Base-by-base conservation (phyloP, 2,888 invertebrate genomes). In the Drosophila rubida region DNA sequence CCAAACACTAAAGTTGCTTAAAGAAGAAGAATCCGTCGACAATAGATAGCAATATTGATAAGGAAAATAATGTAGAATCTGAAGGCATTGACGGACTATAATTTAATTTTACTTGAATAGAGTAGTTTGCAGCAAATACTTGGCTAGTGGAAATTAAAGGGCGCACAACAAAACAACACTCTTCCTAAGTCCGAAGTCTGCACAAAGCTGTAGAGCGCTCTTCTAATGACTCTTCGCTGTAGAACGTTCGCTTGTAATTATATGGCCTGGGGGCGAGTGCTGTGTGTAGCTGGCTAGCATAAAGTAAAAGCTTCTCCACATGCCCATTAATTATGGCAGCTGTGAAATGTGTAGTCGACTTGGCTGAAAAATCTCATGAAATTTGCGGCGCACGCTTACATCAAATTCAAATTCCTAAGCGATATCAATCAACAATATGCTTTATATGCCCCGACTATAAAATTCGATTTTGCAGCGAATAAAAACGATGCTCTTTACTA, bases 391-490 rank as follows among this genome's bases (percentile, higher is more conserved):
- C 57, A 62, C 58, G 65, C 72, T 76, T 79, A 69, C 68, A 80
- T 69, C 71, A 81, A 84, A 62, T 48, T 69, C 71, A 81, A 84
- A 62, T 48, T 65, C 55, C 78, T 63, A 61, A 63, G 45, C 72
- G 82, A 85, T 85, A 85, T 85, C 85, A 85, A 82, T 82, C 81
- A 79, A 77, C 46, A 46, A 66, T 73, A 58, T 66, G 44, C 69
- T 70, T 68, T 72, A 58, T 68, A 71, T 69, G 63, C 60, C 67
- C 58, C 41, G 60, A 59, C 60, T 53, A 72, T 79, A 81, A 81
- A 85, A 65, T 79, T 74, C 59, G 76, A 76, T 78, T 78, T 76
- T 54, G 45, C 53, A 49, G 46, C 46, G 44, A 51, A 74, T 59
- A 48, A 51, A 51, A 55, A 6, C 1, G 9, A 16, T 7, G 64